Percentiles rank a stretch among this genome's conserved stretches.
phyloP scores from a whole-genome alignment of 2,113 vertebrate genomes.

The Platichthys stellatus region DNA sequence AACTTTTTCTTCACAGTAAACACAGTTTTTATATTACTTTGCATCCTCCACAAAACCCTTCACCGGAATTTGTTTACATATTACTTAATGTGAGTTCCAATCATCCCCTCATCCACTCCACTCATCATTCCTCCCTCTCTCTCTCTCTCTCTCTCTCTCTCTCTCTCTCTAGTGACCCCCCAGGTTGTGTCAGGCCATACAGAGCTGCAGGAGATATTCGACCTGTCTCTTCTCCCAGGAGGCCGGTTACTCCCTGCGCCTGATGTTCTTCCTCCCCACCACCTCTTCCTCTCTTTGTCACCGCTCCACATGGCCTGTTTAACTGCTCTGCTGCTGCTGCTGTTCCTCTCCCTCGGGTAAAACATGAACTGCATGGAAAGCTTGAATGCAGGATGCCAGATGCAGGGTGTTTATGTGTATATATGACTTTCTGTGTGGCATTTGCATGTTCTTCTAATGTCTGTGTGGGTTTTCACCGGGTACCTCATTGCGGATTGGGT shows the following conservation, averaged over 20 bases:
- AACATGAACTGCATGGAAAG: not conserved
- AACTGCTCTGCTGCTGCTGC: conserved; percentile 68
- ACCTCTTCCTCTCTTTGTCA: conserved; percentile 8
- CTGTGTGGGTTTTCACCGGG: no score
- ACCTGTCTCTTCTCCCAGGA: conserved; percentile 75
- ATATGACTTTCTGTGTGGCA: no score
- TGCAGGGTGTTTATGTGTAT: not conserved
- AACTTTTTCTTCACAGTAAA: not conserved
- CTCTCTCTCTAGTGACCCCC: conserved; percentile 66
- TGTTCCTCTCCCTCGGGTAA: conserved; percentile 78
- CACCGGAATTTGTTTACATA: not conserved
- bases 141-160: not conserved
- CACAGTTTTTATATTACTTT: no score
- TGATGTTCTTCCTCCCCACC: not conserved
- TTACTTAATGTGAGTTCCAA: not conserved
- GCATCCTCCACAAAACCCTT: no score
- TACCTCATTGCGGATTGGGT: no score
- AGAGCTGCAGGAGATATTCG: conserved; percentile 79
- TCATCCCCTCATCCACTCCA: not conserved
- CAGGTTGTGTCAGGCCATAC: conserved; percentile 59
- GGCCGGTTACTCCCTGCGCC: conserved; percentile 48
- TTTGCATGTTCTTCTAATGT: no score
- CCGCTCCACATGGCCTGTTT: conserved; percentile 69
- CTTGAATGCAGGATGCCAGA: not conserved
- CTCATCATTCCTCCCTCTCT: not conserved